Conservation (phyloP, 2,888 invertebrate genomes). For the Nemapogon koenigi region DNA sequence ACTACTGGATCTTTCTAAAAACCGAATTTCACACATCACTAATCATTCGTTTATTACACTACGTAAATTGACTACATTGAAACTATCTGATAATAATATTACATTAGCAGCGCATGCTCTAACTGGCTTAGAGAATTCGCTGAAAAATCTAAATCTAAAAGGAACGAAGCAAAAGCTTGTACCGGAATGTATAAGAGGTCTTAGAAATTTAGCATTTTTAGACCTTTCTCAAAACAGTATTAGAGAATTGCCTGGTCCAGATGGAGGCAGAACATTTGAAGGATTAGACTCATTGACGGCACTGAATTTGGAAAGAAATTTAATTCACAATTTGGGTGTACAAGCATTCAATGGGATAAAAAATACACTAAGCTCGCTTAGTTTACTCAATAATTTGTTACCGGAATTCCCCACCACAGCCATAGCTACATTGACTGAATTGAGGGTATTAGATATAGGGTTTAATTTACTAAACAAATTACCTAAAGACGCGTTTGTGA, state of each 20-base stretch:
- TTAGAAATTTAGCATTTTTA: conserved; percentile 82
- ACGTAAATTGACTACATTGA: conserved; percentile 77
- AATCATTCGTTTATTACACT: conserved; percentile 78
- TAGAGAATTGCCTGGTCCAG: conserved; percentile 76
- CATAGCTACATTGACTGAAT: conserved; percentile 76
- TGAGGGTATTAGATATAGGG: conserved; percentile 89
- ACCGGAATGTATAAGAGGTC: conserved; percentile 79
- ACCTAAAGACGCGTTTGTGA: conserved; percentile 79
- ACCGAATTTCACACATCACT: conserved; percentile 75
- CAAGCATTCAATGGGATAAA: conserved; percentile 82
- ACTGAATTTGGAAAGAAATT: conserved; percentile 86
- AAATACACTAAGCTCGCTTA: conserved; percentile 84
- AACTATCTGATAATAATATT: conserved; percentile 87
- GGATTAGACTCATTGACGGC: conserved; percentile 84
- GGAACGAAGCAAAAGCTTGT: conserved; percentile 82
- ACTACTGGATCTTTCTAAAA: conserved; percentile 84
- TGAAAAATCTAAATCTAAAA: conserved; percentile 90
- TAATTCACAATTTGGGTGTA: conserved; percentile 78
- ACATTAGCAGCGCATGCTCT: conserved; percentile 75
- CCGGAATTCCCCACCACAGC: conserved; percentile 87
- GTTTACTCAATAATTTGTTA: conserved; percentile 86
- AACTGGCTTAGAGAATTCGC: conserved; percentile 77
- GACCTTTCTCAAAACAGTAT: conserved; percentile 91
- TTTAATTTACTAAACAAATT: conserved; percentile 87
- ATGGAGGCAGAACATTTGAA: conserved; percentile 73